phyloP scores from a whole-genome alignment of 2,797 vertebrate species.

The Cyprinella venusta region DNA sequence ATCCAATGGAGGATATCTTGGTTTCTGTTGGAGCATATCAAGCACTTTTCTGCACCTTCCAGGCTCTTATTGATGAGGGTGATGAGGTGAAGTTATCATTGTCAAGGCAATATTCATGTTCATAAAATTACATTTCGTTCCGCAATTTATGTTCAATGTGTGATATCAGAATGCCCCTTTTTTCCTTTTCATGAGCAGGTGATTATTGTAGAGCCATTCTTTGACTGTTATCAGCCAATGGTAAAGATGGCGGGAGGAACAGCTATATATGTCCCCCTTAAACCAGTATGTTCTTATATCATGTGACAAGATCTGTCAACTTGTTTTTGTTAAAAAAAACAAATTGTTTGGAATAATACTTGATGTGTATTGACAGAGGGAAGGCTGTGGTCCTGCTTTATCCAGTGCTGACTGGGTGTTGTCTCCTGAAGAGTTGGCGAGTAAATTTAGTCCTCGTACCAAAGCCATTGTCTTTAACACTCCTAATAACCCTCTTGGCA shows the following conservation, averaged over 20 bases:
- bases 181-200: slow-evolving; percentile 77
- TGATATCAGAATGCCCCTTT: not conserved
- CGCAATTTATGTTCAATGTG: not conserved
- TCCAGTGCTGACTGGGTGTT: slow-evolving; percentile 89
- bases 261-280: slow-evolving; percentile 85
- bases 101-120: not conserved
- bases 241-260: slow-evolving; percentile 89
- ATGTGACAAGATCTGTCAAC: not conserved
- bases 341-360: not conserved
- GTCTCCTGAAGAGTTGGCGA: slow-evolving; percentile 84
- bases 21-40: slow-evolving; percentile 93
- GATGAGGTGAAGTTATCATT: slow-evolving; percentile 83
- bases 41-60: slow-evolving; percentile 89
- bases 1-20: slow-evolving; percentile 86
- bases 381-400: slow-evolving; percentile 63
- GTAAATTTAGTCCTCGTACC: slow-evolving; percentile 86
- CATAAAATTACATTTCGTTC: not conserved
- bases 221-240: slow-evolving; percentile 95
- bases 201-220: slow-evolving; percentile 93
- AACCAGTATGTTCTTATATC: slow-evolving; percentile 70
- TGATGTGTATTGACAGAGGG: slow-evolving; percentile 70
- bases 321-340: not conserved
- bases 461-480: slow-evolving; percentile 93
- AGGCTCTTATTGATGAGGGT: slow-evolving; percentile 89
- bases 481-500: slow-evolving; percentile 96